Evolutionary conservation across 2,888 invertebrate species (phyloP).

Genomic region (Phyto melanocephala): DNA sequence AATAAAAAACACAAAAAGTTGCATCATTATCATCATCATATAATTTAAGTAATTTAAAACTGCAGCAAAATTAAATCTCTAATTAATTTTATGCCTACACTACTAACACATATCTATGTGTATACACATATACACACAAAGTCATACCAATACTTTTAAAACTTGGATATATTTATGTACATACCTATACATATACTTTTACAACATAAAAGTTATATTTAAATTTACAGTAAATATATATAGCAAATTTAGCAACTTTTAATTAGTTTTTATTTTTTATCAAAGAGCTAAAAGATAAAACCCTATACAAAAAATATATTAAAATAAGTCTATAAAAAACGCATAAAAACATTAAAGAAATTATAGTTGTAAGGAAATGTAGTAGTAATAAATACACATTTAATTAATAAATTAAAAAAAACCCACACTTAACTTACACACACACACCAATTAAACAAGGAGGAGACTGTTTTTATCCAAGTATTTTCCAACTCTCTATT

Average conservation of each 20-base stretch:
- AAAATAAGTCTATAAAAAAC: not conserved
- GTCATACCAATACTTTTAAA: not conserved
- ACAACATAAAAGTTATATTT: constrained; percentile 1
- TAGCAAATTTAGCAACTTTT: constrained; percentile 14
- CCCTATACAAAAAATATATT: not conserved
- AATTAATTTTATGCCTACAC: constrained; percentile 22
- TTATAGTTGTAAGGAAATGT: constrained; percentile 22
- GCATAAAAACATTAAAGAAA: constrained; percentile 6
- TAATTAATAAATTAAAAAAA: not conserved
- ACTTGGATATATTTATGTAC: not conserved
- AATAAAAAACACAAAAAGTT: not conserved
- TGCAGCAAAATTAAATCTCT: not conserved
- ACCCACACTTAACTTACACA: not conserved
- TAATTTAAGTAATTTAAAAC: not conserved
- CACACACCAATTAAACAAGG: constrained; percentile 9
- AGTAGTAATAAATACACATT: not conserved
- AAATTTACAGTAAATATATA: not conserved
- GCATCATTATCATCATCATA: not conserved
- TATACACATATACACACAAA: not conserved
- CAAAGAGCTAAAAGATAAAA: not conserved
- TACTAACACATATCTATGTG: not conserved
- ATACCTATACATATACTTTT: not conserved
- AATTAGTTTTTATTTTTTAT: constrained; percentile 39
- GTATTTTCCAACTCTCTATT: constrained; percentile 27
- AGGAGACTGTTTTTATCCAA: constrained; percentile 49